These are phyloP conservation scores for Agrilus cyanescens DNA, from an alignment of 2,888 invertebrate genomes.

Conservation along the genomic window DNA sequence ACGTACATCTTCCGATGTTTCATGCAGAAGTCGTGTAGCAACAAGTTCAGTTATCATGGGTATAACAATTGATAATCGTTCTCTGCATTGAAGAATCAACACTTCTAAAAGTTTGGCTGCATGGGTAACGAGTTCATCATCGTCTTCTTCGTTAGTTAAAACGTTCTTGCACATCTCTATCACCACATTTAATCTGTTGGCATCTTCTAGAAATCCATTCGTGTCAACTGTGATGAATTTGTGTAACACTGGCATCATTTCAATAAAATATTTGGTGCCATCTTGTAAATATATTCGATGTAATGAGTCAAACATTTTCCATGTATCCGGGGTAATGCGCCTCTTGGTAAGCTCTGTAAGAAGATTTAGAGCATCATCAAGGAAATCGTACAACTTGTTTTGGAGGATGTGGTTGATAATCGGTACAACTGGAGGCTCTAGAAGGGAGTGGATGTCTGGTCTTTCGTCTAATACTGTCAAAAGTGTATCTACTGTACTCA, in stretches of 20 bases:
- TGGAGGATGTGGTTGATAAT: slow-evolving; percentile 78
- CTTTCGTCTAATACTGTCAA: slow-evolving; percentile 86
- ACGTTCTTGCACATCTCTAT: slow-evolving; percentile 71
- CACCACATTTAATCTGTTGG: slow-evolving; percentile 78
- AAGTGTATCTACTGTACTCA: slow-evolving; percentile 92
- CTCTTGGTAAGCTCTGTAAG: slow-evolving; percentile 85
- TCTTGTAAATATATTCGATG: slow-evolving; percentile 89
- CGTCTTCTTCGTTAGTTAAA: slow-evolving; percentile 43
- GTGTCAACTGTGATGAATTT: slow-evolving; percentile 97
- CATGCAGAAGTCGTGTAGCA: slow-evolving; percentile 76
- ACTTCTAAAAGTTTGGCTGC: slow-evolving; percentile 96
- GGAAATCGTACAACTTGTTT: slow-evolving; percentile 72
- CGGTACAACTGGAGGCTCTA: slow-evolving; percentile 89
- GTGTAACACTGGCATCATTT: slow-evolving; percentile 97
- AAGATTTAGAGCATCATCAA: slow-evolving; percentile 90
- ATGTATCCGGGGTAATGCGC: slow-evolving; percentile 85
- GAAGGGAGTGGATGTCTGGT: slow-evolving; percentile 68
- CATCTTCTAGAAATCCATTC: slow-evolving; percentile 81
- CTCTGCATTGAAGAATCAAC: slow-evolving; percentile 84
- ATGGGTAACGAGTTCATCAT: slow-evolving; percentile 90
- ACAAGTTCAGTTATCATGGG: slow-evolving; percentile 85
- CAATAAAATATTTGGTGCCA: slow-evolving; percentile 90
- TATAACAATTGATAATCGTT: slow-evolving; percentile 80
- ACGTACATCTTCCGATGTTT: slow-evolving; percentile 81
- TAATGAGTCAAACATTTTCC: slow-evolving; percentile 83